These are phyloP conservation scores for Falco peregrinus DNA, from an alignment of 2,797 vertebrate genomes.

Conservation along the genomic window DNA sequence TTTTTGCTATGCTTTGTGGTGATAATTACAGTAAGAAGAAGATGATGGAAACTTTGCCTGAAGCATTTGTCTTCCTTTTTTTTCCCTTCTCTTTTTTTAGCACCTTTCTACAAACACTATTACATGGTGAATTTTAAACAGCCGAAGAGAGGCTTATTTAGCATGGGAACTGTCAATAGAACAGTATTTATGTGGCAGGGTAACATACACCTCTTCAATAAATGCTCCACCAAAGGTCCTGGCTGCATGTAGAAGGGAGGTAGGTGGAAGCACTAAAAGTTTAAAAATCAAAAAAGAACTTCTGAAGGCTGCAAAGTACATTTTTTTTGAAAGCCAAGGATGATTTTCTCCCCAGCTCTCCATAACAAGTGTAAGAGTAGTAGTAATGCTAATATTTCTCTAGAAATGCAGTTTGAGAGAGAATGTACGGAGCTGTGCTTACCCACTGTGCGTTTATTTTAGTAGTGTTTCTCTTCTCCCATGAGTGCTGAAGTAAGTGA, in stretches of 20 bases:
- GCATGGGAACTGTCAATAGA: neutral
- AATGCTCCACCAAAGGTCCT: neutral
- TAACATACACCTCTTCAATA: neutral
- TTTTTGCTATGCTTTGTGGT: neutral
- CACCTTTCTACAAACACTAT: neutral
- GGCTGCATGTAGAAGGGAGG: neutral
- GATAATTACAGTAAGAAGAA: neutral
- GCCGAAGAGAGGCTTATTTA: neutral
- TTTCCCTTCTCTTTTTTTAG: slow-evolving; percentile 1
- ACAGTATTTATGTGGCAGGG: neutral
- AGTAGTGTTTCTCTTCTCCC: slow-evolving; percentile 15
- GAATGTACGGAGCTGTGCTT: neutral
- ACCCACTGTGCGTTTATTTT: neutral
- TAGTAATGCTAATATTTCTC: slow-evolving; percentile 23
- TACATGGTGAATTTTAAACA: slow-evolving; percentile 12
- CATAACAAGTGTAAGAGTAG: neutral
- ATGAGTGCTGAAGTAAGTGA: slow-evolving; percentile 34
- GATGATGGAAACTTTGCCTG: neutral
- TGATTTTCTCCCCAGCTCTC: neutral
- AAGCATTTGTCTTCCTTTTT: slow-evolving; percentile 14
- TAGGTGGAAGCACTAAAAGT: neutral
- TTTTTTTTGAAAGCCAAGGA: slow-evolving; percentile 20
- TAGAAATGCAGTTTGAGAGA: slow-evolving; percentile 28
- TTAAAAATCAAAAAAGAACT: slow-evolving; percentile 1
- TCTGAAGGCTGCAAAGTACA: slow-evolving; percentile 31